These are phyloP conservation scores for Ptychobarbus kaznakovi DNA, from an alignment of 2,797 vertebrate genomes.

Conservation along the genomic window DNA sequence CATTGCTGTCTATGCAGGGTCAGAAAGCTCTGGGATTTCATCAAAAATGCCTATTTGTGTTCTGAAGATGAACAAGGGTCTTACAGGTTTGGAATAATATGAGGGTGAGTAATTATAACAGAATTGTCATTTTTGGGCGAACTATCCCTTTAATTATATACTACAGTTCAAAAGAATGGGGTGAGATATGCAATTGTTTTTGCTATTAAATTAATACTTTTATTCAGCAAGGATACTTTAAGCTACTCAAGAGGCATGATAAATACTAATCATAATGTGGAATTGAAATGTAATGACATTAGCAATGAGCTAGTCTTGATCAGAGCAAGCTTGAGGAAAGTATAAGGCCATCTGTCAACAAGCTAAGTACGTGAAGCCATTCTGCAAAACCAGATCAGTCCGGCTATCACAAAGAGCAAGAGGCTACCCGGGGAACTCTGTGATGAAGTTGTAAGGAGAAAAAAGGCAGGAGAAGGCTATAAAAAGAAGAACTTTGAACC, in stretches of 20 bases:
- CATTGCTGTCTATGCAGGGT: no score
- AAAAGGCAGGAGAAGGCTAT: conserved; percentile 12
- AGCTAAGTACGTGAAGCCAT: background rate
- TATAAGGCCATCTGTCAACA: background rate
- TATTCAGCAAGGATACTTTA: background rate
- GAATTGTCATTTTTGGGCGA: no score
- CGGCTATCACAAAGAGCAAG: conserved; percentile 4
- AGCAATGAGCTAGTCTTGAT: background rate
- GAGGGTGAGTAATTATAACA: no score
- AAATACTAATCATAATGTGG: background rate
- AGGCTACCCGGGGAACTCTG: background rate
- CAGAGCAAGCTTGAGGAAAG: background rate
- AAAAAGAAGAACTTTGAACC: conserved; percentile 33
- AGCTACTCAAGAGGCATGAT: background rate
- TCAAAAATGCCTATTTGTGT: background rate
- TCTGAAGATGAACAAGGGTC: background rate
- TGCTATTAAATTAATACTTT: background rate
- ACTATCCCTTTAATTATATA: background rate
- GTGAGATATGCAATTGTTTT: background rate
- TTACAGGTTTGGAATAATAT: background rate
- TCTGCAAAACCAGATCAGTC: conserved; percentile 4
- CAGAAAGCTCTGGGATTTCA: background rate
- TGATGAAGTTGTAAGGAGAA: background rate
- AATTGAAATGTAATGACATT: background rate
- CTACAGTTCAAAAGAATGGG: background rate